phyloP scores from a whole-genome alignment of 2,797 vertebrate genomes.

The Sibirionetta formosa region DNA sequence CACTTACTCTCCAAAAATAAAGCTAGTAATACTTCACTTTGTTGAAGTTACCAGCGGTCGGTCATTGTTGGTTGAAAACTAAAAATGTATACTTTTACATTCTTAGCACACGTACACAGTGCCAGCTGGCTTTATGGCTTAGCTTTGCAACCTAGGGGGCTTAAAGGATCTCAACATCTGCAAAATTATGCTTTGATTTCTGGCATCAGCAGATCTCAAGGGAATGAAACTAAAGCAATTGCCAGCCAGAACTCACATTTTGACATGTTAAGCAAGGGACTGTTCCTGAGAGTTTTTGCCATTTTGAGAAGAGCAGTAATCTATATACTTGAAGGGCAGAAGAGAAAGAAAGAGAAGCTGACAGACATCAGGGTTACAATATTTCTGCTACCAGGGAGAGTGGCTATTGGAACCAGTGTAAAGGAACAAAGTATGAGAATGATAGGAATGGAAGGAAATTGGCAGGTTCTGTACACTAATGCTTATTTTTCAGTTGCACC shows the following conservation, averaged over 20 bases:
- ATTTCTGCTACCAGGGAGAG: constrained; percentile 77
- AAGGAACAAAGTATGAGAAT: constrained; percentile 71
- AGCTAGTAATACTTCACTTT: constrained; percentile 40
- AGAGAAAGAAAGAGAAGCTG: neutral
- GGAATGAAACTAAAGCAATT: constrained; percentile 71
- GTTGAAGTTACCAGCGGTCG: constrained; percentile 67
- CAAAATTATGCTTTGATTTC: constrained; percentile 77
- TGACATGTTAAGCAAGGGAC: constrained; percentile 76
- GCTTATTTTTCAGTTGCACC: constrained; percentile 23
- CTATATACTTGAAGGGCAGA: neutral
- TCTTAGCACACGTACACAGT: constrained; percentile 57
- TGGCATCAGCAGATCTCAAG: constrained; percentile 67
- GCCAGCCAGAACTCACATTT: constrained; percentile 80
- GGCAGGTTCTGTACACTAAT: neutral
- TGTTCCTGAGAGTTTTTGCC: constrained; percentile 73
- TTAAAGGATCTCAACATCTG: constrained; percentile 75
- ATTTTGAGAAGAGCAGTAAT: constrained; percentile 64
- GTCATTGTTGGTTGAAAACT: constrained; percentile 74
- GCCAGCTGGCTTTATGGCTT: constrained; percentile 69
- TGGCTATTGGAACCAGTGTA: constrained; percentile 40
- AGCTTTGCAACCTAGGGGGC: constrained; percentile 73
- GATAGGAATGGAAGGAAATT: constrained; percentile 49
- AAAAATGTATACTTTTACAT: constrained; percentile 78
- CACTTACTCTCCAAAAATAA: constrained; percentile 66
- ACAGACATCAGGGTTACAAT: constrained; percentile 60